Base-by-base conservation (phyloP, 92 coral and sea anemone species). In the Heliopora coerulea region DNA sequence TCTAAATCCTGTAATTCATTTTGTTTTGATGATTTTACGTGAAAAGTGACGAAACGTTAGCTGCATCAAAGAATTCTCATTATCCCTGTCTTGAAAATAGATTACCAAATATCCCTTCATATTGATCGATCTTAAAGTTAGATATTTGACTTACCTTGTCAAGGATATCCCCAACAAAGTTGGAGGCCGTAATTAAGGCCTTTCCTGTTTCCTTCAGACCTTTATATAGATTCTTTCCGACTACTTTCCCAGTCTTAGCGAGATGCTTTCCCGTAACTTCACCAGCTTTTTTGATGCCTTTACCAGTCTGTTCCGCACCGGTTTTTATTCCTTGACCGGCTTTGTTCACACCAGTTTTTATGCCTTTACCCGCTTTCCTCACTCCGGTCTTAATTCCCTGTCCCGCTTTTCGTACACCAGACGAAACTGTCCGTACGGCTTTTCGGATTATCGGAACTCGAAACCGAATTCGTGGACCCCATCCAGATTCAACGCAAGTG, bases 231-330 rank as follows among this genome's bases (percentile, higher is more conserved):
- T 67, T 33, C 46, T 67, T 67, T 1, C 74, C 74, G 5, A 58
- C 46, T 3, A 67, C 74, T 49, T 67, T 40, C n/a, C 59, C 59
- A 0, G 74, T 58, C 24, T 67, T 49, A 7, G 8, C 27, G 11
- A 67, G 8, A 3, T 58, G 58, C 11, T 37, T 37, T 37, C 42
- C 42, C 4, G 42, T 37, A 4, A 4, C 42, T 46, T 67, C 59
- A 1, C 74, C 74, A 2, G 74, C 74, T n/a, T 67, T 67, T 17
- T 67, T 67, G 18, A 67, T 15, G 18, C 74, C 74, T 67, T 67
- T 54, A 3, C 74, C 74, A 44, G 74, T 44, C 26, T 5, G 4
- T n/a, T 67, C 59, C n/a, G 37, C 59, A 0, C 58, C 74, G 18
- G 42, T 49, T 14, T 27, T 48, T 10, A 67, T 1, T 3, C 74